Percentiles rank a stretch among this genome's conserved stretches.
These are phyloP conservation scores for Lepidurus packardi DNA, from an alignment of 1,140 invertebrate genomes.

Conservation along the genomic window DNA sequence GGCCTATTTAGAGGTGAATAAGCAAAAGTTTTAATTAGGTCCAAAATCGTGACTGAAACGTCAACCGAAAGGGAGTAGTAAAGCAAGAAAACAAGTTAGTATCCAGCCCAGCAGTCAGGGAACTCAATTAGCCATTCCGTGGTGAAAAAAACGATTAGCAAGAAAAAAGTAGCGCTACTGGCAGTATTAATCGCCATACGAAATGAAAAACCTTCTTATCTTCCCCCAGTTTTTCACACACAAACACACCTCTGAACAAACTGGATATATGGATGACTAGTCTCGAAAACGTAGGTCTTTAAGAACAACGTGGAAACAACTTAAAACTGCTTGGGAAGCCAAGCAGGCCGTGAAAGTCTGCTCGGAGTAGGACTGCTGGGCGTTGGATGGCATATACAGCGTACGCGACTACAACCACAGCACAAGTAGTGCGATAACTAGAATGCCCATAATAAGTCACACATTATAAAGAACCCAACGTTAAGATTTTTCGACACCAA, in stretches of 20 bases:
- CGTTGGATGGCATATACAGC: slow-evolving; percentile 24
- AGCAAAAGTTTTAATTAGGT: neutral
- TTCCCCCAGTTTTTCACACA: neutral
- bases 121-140: slow-evolving; percentile 26
- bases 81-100: slow-evolving; percentile 1
- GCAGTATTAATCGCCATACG: neutral
- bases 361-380: neutral
- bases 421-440: slow-evolving; percentile 35
- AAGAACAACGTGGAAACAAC: neutral
- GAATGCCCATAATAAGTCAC: slow-evolving; percentile 32
- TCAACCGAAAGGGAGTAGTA: slow-evolving; percentile 1
- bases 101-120: slow-evolving; percentile 23
- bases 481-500: slow-evolving; percentile 42
- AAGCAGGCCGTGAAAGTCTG: slow-evolving; percentile 18
- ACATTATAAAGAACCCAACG: slow-evolving; percentile 32
- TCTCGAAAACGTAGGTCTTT: neutral
- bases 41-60: neutral
- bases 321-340: slow-evolving; percentile 12
- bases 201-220: neutral
- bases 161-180: neutral
- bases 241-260: neutral
- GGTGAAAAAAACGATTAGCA: neutral
- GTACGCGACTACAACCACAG: slow-evolving; percentile 26
- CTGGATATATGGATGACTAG: neutral
- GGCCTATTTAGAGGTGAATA: slow-evolving; percentile 20